Conservation (phyloP, 2,113 vertebrate genomes). For the Phocoena sinus region DNA sequence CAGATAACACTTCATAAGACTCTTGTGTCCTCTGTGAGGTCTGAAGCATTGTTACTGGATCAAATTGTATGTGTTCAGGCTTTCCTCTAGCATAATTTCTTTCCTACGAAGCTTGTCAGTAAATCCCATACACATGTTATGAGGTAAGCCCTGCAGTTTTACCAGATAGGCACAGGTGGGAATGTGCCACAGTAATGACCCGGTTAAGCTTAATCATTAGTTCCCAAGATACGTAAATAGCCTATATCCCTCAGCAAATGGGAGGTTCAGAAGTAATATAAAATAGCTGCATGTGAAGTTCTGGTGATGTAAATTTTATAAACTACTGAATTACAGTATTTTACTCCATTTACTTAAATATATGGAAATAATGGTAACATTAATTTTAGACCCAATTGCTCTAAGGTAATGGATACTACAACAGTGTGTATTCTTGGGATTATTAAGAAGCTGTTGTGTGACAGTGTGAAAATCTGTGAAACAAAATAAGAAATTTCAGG, state of each 20-base stretch:
- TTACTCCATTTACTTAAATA: not conserved
- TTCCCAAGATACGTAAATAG: not conserved
- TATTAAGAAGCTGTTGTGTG: not conserved
- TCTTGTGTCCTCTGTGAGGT: not conserved
- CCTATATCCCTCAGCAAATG: not conserved
- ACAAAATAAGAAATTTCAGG: not conserved
- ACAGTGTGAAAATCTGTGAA: not conserved
- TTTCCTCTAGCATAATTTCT: not conserved
- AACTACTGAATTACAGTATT: not conserved
- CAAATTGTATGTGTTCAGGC: not conserved
- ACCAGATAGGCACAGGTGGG: not conserved
- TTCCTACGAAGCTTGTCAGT: not conserved
- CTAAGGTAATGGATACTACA: not conserved
- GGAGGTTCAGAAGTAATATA: not conserved
- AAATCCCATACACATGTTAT: not conserved
- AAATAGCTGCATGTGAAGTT: not conserved
- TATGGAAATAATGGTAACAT: not conserved
- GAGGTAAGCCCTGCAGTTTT: not conserved
- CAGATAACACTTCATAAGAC: not conserved
- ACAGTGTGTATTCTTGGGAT: not conserved
- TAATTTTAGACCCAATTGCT: not conserved
- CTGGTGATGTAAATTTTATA: not conserved
- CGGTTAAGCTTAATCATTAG: not conserved
- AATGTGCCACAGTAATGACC: not conserved
- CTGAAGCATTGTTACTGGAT: not conserved